Base-by-base conservation (phyloP, 2,888 invertebrate genomes). In the Brassicogethes aeneus region DNA sequence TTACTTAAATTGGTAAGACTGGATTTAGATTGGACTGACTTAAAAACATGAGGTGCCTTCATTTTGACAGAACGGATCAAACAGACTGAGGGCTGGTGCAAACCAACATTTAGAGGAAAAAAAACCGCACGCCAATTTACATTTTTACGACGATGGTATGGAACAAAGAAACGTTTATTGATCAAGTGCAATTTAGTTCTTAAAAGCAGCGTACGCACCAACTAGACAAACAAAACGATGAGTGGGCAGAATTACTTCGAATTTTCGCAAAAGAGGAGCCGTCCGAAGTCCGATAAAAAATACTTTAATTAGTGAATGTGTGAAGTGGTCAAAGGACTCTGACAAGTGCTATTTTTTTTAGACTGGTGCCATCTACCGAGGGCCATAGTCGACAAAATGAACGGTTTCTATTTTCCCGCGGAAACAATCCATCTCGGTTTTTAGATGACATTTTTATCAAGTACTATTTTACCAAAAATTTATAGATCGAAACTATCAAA, bases 1-100 rank as follows among this genome's bases (percentile, higher is more conserved):
- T 64, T 65, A 65, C 65, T 64, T 60, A 64, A 63, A 32, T 57
- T 62, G 61, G 63, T 65, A 68, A 68, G 68, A 67, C 67, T 67
- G 66, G 65, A 65, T n/a, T n/a, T 57, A 65, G 65, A 65, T 57
- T 57, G 66, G 66, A 68, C 66, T 67, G 67, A 65, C 55, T 51
- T 36, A 46, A 52, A 55, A 60, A 60, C 60, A 48, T 47, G 52
- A 63, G 68, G 68, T 68, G 68, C 68, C 68, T 68, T 68, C 64
- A 61, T 39, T 40, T 33, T 46, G 51, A 46, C 47, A 44, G 44
- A 48, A 46, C 57, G 61, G 63, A 60, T 60, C 54, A 59, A 56
- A 54, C 61, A 59, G 64, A 63, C 63, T 64, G 64, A 63, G 63
- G 64, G 63, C 64, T 62, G 64, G 64, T 65, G 66, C 62, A 64